A percentile compares a stretch with the other conserved stretches of the same genome.
Evolutionary conservation across 2,888 invertebrate species (phyloP).

Genomic region (Encarsia formosa): DNA sequence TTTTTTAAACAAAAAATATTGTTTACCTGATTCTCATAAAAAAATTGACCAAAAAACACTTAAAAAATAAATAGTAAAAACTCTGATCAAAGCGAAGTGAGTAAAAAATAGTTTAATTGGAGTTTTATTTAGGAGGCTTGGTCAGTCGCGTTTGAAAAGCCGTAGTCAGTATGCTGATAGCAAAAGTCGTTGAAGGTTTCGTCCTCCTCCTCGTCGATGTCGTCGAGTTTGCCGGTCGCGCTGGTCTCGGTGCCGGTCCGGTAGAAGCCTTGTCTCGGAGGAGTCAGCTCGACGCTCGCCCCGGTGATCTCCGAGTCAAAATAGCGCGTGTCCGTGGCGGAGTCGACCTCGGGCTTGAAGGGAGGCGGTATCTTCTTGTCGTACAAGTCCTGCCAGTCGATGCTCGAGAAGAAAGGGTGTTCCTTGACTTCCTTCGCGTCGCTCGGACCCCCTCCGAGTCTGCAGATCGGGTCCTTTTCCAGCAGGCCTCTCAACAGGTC

Average conservation of each 20-base stretch:
- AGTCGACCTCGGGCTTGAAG: constrained; percentile 88
- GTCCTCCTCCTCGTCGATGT: constrained; percentile 63
- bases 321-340: constrained; percentile 95
- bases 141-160: constrained; percentile 47
- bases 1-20: no score
- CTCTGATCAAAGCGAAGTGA: no score
- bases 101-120: no score
- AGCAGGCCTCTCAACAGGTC: constrained; percentile 74
- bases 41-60: no score
- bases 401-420: constrained; percentile 90
- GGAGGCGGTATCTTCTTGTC: constrained; percentile 92
- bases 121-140: no score
- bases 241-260: no score
- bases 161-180: constrained; percentile 50
- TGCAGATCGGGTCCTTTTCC: constrained; percentile 82
- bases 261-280: constrained; percentile 71
- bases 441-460: constrained; percentile 91
- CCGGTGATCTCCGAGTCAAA: constrained; percentile 98
- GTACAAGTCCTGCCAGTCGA: constrained; percentile 92
- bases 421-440: constrained; percentile 93
- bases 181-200: constrained; percentile 68
- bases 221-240: constrained; percentile 53
- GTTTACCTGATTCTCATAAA: no score
- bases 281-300: constrained; percentile 95
- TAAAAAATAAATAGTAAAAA: no score